Conservation (phyloP, 1,140 invertebrate species). For the Ruditapes philippinarum region DNA sequence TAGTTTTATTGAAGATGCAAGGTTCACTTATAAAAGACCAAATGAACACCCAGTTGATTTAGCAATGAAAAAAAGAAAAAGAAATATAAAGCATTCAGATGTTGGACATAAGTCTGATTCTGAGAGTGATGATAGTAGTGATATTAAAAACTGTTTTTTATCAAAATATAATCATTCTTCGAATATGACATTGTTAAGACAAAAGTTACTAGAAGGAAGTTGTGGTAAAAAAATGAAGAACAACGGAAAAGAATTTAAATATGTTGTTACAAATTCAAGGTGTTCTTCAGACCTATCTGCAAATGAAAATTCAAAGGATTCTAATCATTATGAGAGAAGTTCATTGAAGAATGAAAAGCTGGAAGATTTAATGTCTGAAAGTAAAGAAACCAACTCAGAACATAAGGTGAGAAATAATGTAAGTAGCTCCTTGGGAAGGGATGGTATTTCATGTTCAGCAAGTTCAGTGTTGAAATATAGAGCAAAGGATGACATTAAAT, state of each 20-base stretch:
- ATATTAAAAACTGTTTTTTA: neutral
- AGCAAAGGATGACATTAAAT: neutral
- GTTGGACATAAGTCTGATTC: slow-evolving; percentile 37
- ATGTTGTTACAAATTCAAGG: neutral
- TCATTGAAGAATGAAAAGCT: neutral
- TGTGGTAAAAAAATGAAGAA: neutral
- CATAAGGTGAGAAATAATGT: neutral
- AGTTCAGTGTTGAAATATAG: neutral
- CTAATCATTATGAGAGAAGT: neutral
- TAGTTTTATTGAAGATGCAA: slow-evolving; percentile 36
- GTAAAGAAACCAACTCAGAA: neutral
- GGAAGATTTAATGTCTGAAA: neutral
- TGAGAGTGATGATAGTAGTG: slow-evolving; percentile 36
- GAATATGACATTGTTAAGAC: slow-evolving; percentile 7
- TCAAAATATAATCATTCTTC: neutral
- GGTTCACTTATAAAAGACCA: slow-evolving; percentile 34
- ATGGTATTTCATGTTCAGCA: neutral
- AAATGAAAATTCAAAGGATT: neutral
- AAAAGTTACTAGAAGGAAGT: slow-evolving; percentile 23
- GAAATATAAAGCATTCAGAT: neutral
- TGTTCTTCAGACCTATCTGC: neutral
- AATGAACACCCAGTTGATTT: slow-evolving; percentile 33
- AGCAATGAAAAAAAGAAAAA: slow-evolving; percentile 40
- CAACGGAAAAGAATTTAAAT: neutral
- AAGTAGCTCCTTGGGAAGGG: neutral